Evolutionary conservation across 2,888 invertebrate species (phyloP).

Genomic region (Agrochola litura): DNA sequence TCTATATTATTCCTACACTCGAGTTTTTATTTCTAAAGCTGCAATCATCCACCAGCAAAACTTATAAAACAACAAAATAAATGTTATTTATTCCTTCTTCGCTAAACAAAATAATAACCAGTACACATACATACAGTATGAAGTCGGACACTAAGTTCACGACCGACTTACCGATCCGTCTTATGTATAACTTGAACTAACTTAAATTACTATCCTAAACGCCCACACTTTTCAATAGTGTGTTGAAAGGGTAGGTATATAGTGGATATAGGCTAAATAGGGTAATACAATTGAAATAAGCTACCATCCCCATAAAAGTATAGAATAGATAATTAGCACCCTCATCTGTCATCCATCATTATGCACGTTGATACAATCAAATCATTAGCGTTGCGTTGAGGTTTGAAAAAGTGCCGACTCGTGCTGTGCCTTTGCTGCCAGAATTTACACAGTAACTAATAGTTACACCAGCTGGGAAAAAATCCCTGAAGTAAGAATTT

Average conservation of each 20-base stretch:
- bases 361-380: background rate
- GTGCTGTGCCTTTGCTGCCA: too few species aligned
- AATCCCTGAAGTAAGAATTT: too few species aligned
- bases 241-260: too few species aligned
- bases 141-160: constrained; percentile 1
- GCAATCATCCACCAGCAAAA: background rate
- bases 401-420: background rate
- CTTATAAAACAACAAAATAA: background rate
- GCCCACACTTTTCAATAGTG: background rate
- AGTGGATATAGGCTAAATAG: too few species aligned
- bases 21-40: background rate
- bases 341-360: background rate
- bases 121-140: background rate
- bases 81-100: background rate
- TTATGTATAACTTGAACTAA: constrained; percentile 25
- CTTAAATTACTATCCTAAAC: constrained; percentile 13
- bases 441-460: background rate
- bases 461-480: background rate
- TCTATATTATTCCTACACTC: too few species aligned
- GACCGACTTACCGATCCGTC: constrained; percentile 22
- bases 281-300: background rate
- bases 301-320: background rate
- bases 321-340: background rate
- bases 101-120: background rate
- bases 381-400: background rate